Base-by-base conservation (phyloP, 2,113 vertebrate genomes). In the Gavialis gangeticus region DNA sequence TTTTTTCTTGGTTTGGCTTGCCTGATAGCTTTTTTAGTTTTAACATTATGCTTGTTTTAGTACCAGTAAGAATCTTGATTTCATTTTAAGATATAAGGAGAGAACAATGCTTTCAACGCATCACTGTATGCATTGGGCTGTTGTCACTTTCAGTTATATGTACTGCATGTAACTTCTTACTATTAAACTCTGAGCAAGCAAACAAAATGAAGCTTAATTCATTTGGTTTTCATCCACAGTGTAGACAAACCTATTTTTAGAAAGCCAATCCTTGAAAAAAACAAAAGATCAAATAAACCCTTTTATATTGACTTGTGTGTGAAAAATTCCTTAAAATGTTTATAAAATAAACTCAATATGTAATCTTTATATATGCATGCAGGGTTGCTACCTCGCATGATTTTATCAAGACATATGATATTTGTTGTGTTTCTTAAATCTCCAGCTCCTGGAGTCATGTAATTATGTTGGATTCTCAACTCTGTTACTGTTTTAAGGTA, bases 241-340 rank as follows among this genome's bases (percentile, higher is more conserved):
- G 69, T 80, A 75, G 88, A 24, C 4, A 13, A 89, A 84, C 75
- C 90, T 94, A 84, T 67, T 95, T 91, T 95, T 85, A 83, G 88
- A 80, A 91, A 91, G 11, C 27, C 80, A 95, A 91, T 94, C 90
- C 76, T 87, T 87, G 79, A 80, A 94, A 93, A 92, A 89, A 30
- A 83, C 28, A 79, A 71, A 71, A 94, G 94, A 93, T 85, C 76
- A 28, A 71, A 37, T 87, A 90, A 90, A 28, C n/a, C 58, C 3
- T 87, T 22, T 59, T 94, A 83, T 76, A 76, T 88, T 82, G 34
- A 91, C 69, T 76, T 28, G 19, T 2, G 0, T 30, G 76, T 37
- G 91, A 77, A 76, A 91, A 81, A 81, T 19, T 11, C 85, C 84
- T 57, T 84, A 73, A 82, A 82, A 66, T 88, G 14, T 46, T 84